Evolutionary conservation across 1,140 invertebrate genomes (phyloP).

Genomic region (Semibalanus balanoides): DNA sequence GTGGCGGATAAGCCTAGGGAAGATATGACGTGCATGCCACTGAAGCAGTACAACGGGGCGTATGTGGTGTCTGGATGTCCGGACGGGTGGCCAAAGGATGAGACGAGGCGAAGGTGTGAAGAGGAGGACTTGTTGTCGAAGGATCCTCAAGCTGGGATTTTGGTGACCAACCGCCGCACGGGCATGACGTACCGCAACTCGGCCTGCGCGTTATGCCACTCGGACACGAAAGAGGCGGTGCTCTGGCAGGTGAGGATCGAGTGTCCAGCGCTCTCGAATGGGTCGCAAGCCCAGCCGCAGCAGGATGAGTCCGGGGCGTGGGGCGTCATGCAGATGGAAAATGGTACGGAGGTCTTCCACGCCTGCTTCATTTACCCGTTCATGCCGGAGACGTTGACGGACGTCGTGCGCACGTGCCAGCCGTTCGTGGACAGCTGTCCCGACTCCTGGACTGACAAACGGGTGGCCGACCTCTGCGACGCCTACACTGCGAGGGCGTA

Average conservation of each 20-base stretch:
- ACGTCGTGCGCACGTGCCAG: conserved; percentile 24
- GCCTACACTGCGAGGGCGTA: conserved; percentile 34
- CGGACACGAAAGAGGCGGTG: conserved; percentile 24
- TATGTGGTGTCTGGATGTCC: not conserved
- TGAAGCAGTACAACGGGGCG: not conserved
- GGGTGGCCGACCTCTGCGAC: conserved; percentile 25
- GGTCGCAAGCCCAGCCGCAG: conserved; percentile 18
- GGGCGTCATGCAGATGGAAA: conserved; percentile 24
- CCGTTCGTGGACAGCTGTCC: conserved; percentile 25
- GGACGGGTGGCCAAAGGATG: not conserved
- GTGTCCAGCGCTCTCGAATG: conserved; percentile 22
- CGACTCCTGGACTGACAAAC: conserved; percentile 25
- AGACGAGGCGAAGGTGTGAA: not conserved
- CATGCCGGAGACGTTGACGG: conserved; percentile 26
- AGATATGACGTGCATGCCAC: not conserved
- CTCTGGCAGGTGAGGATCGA: conserved; percentile 34
- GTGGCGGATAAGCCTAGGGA: too few relatives aligned
- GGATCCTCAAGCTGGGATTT: conserved; percentile 32
- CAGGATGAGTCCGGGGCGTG: conserved; percentile 16
- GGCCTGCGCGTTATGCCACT: conserved; percentile 41
- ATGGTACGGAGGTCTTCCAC: conserved; percentile 18
- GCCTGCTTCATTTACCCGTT: conserved; percentile 17
- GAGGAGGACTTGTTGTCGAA: not conserved
- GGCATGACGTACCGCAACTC: conserved; percentile 40
- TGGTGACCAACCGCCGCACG: conserved; percentile 31